phyloP scores from a whole-genome alignment of 2,888 invertebrate genomes.

The Patella pellucida region DNA sequence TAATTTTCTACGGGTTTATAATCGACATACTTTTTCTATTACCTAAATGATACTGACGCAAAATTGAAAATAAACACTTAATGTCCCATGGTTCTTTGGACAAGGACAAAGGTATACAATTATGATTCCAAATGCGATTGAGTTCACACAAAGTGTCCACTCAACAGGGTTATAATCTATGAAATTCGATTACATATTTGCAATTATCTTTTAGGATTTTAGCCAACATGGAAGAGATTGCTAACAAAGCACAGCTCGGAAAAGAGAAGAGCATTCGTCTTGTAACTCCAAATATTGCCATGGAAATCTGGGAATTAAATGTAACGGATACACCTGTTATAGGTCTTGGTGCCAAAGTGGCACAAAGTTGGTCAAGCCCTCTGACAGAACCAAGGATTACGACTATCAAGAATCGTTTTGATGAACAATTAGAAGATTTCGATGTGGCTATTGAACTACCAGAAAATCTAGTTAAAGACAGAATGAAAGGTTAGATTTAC shows the following conservation, averaged over 20 bases:
- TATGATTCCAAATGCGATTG: no score
- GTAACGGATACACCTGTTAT: slow-evolving; percentile 43
- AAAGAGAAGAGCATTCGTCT: slow-evolving; percentile 39
- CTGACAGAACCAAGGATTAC: slow-evolving; percentile 34
- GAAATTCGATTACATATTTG: neutral
- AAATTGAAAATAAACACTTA: no score
- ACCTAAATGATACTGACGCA: no score
- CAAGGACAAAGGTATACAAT: no score
- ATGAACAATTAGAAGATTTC: slow-evolving; percentile 40
- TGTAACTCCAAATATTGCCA: slow-evolving; percentile 54
- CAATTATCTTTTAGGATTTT: slow-evolving; percentile 43
- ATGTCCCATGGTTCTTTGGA: no score
- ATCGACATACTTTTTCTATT: no score
- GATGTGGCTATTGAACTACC: slow-evolving; percentile 61
- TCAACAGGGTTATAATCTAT: no score
- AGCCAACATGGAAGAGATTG: slow-evolving; percentile 49
- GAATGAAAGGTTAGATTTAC: slow-evolving; percentile 36
- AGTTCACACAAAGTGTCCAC: no score
- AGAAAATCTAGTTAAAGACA: slow-evolving; percentile 42
- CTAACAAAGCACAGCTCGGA: slow-evolving; percentile 47
- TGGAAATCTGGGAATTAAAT: slow-evolving; percentile 56
- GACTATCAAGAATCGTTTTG: slow-evolving; percentile 32
- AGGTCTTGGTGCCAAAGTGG: slow-evolving; percentile 50
- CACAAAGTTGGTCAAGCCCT: slow-evolving; percentile 22
- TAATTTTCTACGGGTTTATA: no score